A percentile compares a stretch with the other conserved stretches of the same genome.
Evolutionary conservation across 2,797 vertebrate species (phyloP).

Genomic region (Sphenodon punctatus): DNA sequence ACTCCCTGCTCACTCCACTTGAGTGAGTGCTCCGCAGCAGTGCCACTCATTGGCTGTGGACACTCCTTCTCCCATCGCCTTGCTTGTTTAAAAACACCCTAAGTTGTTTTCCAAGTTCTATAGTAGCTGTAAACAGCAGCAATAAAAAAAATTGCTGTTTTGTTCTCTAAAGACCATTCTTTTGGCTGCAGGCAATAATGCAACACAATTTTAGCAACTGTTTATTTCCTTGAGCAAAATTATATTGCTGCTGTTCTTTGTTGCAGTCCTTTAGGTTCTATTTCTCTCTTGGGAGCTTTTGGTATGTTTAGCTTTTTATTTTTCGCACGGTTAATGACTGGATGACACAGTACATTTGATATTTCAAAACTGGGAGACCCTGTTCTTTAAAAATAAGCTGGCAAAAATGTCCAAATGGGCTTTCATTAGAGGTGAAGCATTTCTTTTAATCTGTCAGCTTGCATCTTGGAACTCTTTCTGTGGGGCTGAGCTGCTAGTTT

Average conservation of each 20-base stretch:
- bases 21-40: too few species aligned
- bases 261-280: neutral
- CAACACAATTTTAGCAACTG: neutral
- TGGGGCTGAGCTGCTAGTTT: neutral
- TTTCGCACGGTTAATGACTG: neutral
- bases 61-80: too few species aligned
- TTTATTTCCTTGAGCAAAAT: neutral
- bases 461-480: neutral
- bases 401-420: neutral
- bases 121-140: neutral
- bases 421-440: neutral
- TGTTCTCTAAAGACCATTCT: too few species aligned
- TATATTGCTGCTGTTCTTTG: neutral
- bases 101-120: neutral
- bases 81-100: too few species aligned
- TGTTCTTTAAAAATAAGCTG: neutral
- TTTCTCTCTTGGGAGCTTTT: accelerated
- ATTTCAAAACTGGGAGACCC: neutral
- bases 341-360: neutral
- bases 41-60: too few species aligned
- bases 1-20: too few species aligned
- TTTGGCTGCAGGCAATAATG: neutral
- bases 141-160: too few species aligned
- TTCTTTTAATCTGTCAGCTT: neutral
- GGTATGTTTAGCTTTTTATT: neutral